These are phyloP conservation scores for Cryptosula pallasiana DNA, from an alignment of 2,888 invertebrate genomes.

Conservation along the genomic window DNA sequence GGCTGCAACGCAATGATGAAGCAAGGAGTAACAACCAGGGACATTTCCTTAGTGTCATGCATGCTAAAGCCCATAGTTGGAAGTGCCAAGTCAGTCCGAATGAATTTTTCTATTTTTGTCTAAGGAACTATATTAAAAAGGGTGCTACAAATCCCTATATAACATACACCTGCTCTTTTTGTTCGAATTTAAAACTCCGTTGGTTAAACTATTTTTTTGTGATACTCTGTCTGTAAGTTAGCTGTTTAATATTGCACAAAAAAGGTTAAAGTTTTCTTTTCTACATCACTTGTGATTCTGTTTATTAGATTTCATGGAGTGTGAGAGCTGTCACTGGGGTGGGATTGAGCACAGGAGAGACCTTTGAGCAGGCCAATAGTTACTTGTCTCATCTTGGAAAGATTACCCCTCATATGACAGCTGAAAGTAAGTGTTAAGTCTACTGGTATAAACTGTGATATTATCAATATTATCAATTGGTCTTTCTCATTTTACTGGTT, in stretches of 20 bases:
- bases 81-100: neutral
- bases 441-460: too few species aligned
- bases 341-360: neutral
- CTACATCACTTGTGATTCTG: too few species aligned
- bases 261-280: too few species aligned
- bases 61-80: neutral
- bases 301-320: neutral
- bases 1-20: neutral
- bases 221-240: too few species aligned
- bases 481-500: too few species aligned
- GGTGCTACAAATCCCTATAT: too few species aligned
- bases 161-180: too few species aligned
- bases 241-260: too few species aligned
- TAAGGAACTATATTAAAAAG: too few species aligned
- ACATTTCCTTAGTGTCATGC: neutral
- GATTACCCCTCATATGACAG: neutral
- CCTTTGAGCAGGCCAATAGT: neutral
- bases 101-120: neutral
- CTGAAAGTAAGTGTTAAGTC: neutral
- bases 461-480: too few species aligned
- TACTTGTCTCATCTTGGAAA: neutral
- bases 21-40: neutral
- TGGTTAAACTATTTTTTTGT: too few species aligned
- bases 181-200: too few species aligned
- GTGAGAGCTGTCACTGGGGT: neutral